Percentiles rank a stretch among this genome's conserved stretches.
Evolutionary conservation across 2,888 invertebrate genomes (phyloP).

Genomic region (Ophraella communa): DNA sequence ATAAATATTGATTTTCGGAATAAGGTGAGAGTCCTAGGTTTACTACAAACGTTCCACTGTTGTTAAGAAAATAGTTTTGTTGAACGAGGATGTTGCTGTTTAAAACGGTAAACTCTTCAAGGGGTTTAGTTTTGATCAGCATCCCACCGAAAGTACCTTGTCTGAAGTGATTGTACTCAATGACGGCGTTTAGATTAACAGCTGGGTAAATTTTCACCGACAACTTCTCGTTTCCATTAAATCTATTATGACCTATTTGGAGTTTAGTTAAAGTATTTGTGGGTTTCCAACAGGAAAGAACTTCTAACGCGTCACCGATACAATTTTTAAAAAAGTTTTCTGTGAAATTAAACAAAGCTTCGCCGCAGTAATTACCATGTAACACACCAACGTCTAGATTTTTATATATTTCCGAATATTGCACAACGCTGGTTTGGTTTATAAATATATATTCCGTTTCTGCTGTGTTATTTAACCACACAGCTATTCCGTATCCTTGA

Average conservation of each 20-base stretch:
- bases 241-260: slow-evolving; percentile 86
- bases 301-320: slow-evolving; percentile 77
- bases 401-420: slow-evolving; percentile 84
- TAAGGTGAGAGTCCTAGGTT: slow-evolving; percentile 89
- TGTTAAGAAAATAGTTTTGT: slow-evolving; percentile 89
- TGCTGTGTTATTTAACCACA: slow-evolving; percentile 87
- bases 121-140: slow-evolving; percentile 79
- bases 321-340: slow-evolving; percentile 88
- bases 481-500: slow-evolving; percentile 84
- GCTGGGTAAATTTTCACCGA: slow-evolving; percentile 83
- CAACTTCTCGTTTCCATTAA: slow-evolving; percentile 76
- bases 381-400: slow-evolving; percentile 89
- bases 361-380: slow-evolving; percentile 91
- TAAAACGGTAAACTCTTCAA: slow-evolving; percentile 80
- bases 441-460: slow-evolving; percentile 79
- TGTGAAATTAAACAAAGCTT: slow-evolving; percentile 87
- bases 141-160: slow-evolving; percentile 84
- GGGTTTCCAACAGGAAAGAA: slow-evolving; percentile 81
- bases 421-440: slow-evolving; percentile 86
- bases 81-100: slow-evolving; percentile 76
- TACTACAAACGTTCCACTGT: slow-evolving; percentile 86
- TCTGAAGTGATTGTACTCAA: slow-evolving; percentile 89
- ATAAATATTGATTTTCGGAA: slow-evolving; percentile 78
- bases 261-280: slow-evolving; percentile 65
- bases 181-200: slow-evolving; percentile 75